Conservation (phyloP, 2,113 vertebrate species). For the Poeciliopsis occidentalis region DNA sequence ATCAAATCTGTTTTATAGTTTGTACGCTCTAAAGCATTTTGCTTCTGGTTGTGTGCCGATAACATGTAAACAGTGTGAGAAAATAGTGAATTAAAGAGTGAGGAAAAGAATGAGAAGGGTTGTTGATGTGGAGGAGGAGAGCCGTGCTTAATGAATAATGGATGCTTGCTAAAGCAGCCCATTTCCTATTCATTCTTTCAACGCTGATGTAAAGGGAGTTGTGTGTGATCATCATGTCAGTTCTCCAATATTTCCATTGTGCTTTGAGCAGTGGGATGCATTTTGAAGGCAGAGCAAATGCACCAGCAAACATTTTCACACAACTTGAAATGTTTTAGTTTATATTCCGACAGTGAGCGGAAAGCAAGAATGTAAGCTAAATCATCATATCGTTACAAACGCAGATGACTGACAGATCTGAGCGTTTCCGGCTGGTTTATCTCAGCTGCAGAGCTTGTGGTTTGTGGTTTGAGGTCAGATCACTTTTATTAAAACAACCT, state of each 20-base stretch:
- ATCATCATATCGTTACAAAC: constrained; percentile 22
- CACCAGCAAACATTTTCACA: constrained; percentile 30
- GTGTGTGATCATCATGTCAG: constrained; percentile 55
- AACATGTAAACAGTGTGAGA: constrained; percentile 15
- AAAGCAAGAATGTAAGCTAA: background rate
- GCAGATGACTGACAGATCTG: background rate
- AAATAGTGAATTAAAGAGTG: background rate
- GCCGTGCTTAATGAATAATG: constrained; percentile 67
- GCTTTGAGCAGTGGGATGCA: constrained; percentile 21
- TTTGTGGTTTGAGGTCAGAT: background rate
- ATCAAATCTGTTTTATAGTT: constrained; percentile 22
- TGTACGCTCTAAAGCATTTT: constrained; percentile 2
- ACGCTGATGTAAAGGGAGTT: constrained; percentile 45
- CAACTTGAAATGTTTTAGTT: background rate
- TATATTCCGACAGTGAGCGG: background rate
- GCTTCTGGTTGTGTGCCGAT: background rate
- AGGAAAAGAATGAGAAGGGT: constrained; percentile 19
- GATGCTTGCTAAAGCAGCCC: constrained; percentile 56
- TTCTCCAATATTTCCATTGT: constrained; percentile 44
- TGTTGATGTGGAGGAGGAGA: constrained; percentile 58
- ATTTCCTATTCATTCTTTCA: constrained; percentile 65
- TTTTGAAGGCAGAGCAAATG: constrained; percentile 19
- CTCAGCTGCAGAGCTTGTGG: constrained; percentile 15
- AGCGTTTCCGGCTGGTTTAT: constrained; percentile 26
- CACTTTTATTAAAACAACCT: constrained; percentile 30